Conservation (phyloP, 1,140 invertebrate genomes). For the Drosophila teissieri region DNA sequence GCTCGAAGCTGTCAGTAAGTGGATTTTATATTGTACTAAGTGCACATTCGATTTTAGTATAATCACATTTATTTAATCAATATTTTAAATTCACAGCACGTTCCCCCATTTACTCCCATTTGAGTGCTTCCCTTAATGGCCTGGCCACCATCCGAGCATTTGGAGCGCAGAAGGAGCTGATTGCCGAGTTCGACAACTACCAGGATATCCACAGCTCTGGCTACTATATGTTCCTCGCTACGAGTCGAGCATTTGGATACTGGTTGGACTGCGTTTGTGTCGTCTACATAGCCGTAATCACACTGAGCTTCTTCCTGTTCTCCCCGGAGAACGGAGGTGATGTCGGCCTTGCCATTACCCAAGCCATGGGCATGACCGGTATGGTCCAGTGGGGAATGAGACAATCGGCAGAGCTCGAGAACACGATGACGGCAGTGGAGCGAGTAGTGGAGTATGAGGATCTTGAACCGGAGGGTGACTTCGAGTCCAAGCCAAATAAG, state of each 20-base stretch:
- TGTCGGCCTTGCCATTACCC: constrained; percentile 92
- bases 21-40: background rate
- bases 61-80: background rate
- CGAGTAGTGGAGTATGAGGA: constrained; percentile 90
- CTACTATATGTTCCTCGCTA: constrained; percentile 87
- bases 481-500: constrained; percentile 87
- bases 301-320: constrained; percentile 89
- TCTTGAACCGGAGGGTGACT: constrained; percentile 89
- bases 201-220: constrained; percentile 90
- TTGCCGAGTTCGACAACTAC: constrained; percentile 91
- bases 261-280: constrained; percentile 92
- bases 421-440: constrained; percentile 93
- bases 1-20: constrained; percentile 94
- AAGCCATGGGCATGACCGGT: constrained; percentile 91
- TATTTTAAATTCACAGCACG: constrained; percentile 85
- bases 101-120: constrained; percentile 93
- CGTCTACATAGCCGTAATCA: constrained; percentile 89
- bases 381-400: constrained; percentile 94
- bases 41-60: background rate
- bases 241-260: constrained; percentile 90
- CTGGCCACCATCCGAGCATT: constrained; percentile 95
- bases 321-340: constrained; percentile 88
- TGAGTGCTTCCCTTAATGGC: constrained; percentile 95
- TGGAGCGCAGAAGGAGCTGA: constrained; percentile 90
- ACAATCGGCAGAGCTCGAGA: constrained; percentile 93